Evolutionary conservation across 2,113 vertebrate species (phyloP).

Genomic region (Psilopogon haemacephalus): DNA sequence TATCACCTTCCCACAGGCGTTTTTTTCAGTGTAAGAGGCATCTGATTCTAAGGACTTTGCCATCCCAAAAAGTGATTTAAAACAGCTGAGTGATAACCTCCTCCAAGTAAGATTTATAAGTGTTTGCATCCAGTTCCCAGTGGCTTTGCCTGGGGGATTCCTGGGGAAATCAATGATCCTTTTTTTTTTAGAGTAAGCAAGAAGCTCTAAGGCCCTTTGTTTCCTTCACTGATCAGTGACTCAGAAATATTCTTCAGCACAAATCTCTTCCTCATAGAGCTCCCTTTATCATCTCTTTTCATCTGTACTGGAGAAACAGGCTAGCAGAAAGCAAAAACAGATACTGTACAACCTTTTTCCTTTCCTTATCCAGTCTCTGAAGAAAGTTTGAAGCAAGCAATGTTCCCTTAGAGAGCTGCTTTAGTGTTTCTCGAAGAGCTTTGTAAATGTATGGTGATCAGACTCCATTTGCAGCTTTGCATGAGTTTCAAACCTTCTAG

Average conservation of each 20-base stretch:
- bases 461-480: background rate
- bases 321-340: constrained; percentile 10
- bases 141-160: constrained; percentile 1
- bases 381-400: background rate
- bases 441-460: background rate
- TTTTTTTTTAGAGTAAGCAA: background rate
- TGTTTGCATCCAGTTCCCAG: constrained; percentile 9
- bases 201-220: constrained; percentile 8
- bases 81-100: background rate
- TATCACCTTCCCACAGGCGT: background rate
- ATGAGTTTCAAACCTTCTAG: background rate
- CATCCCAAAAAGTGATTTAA: background rate
- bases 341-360: background rate
- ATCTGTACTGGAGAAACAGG: background rate
- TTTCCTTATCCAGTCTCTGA: background rate
- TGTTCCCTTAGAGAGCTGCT: background rate
- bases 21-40: background rate
- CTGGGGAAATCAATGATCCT: constrained; percentile 31
- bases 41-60: background rate
- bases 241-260: constrained; percentile 13
- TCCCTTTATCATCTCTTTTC: background rate
- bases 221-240: constrained; percentile 46
- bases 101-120: constrained; percentile 42
- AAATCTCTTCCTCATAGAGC: background rate
- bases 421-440: background rate